phyloP scores from a whole-genome alignment of 2,797 vertebrate species.

The Sebastes oblongus region DNA sequence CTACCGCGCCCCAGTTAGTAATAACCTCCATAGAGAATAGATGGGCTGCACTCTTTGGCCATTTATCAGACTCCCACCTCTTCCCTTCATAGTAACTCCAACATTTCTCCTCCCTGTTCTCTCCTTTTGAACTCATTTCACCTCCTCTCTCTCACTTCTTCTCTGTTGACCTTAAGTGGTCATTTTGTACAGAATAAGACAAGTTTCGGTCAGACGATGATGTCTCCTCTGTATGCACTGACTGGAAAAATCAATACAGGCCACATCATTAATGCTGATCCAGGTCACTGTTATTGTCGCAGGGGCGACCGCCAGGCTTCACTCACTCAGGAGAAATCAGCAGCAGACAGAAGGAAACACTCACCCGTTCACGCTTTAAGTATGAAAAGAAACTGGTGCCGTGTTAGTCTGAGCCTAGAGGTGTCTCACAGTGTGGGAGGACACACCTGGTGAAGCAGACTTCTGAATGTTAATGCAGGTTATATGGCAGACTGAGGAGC shows the following conservation, averaged over 20 bases:
- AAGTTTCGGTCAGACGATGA: slow-evolving; percentile 12
- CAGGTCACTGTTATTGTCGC: slow-evolving; percentile 32
- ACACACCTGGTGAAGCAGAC: neutral
- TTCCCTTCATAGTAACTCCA: neutral
- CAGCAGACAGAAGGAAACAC: slow-evolving; percentile 12
- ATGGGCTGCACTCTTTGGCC: neutral
- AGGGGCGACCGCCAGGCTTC: slow-evolving; percentile 2
- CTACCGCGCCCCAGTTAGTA: neutral
- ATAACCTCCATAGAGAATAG: neutral
- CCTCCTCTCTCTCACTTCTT: neutral
- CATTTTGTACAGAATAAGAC: neutral
- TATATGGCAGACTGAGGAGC: neutral
- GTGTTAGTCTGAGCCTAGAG: neutral
- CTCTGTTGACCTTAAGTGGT: neutral
- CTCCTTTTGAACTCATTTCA: neutral
- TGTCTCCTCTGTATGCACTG: slow-evolving; percentile 27
- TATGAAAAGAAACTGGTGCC: neutral
- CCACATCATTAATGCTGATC: slow-evolving; percentile 60
- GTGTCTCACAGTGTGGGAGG: neutral
- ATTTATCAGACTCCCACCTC: slow-evolving; percentile 32
- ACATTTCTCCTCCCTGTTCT: neutral
- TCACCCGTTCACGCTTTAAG: neutral
- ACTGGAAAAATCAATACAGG: slow-evolving; percentile 59
- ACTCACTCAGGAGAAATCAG: slow-evolving; percentile 35
- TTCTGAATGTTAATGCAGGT: neutral